Evolutionary conservation across 2,113 vertebrate species (phyloP).

Genomic region (Etia nguti): DNA sequence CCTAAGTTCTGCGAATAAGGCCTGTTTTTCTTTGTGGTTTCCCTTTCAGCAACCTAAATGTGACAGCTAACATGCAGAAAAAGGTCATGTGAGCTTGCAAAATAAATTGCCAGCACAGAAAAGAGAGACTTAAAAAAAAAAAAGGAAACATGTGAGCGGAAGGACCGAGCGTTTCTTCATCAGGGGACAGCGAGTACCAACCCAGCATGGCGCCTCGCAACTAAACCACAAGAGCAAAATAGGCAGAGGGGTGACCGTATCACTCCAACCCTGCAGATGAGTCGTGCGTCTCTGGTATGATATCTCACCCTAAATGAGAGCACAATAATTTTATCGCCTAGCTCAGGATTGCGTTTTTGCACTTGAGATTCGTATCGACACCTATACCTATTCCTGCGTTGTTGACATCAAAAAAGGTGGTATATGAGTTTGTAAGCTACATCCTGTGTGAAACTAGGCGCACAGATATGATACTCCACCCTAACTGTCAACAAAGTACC

Average conservation of each 20-base stretch:
- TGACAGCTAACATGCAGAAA: constrained; percentile 12
- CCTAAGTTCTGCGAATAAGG: constrained; percentile 15
- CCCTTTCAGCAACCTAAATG: neutral
- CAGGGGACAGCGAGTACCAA: neutral
- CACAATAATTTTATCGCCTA: neutral
- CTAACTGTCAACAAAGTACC: constrained; percentile 56
- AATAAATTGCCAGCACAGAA: constrained; percentile 6
- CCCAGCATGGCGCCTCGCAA: neutral
- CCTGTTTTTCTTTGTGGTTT: constrained; percentile 62
- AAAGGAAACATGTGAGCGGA: constrained; percentile 37
- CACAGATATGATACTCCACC: constrained; percentile 37
- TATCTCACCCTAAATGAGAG: neutral
- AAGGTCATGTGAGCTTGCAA: constrained; percentile 47
- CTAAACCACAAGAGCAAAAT: constrained; percentile 26
- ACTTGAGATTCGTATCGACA: neutral
- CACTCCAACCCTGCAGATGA: neutral
- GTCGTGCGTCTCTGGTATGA: neutral
- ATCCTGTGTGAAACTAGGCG: constrained; percentile 56
- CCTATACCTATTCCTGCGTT: neutral
- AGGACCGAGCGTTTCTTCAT: constrained; percentile 35
- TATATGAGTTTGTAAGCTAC: constrained; percentile 16
- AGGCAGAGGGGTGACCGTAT: neutral
- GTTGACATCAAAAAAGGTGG: constrained; percentile 21
- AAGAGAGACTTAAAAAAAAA: neutral
- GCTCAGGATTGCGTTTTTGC: neutral